phyloP scores from a whole-genome alignment of 2,888 invertebrate genomes.

The Harpagoxenus sublaevis region DNA sequence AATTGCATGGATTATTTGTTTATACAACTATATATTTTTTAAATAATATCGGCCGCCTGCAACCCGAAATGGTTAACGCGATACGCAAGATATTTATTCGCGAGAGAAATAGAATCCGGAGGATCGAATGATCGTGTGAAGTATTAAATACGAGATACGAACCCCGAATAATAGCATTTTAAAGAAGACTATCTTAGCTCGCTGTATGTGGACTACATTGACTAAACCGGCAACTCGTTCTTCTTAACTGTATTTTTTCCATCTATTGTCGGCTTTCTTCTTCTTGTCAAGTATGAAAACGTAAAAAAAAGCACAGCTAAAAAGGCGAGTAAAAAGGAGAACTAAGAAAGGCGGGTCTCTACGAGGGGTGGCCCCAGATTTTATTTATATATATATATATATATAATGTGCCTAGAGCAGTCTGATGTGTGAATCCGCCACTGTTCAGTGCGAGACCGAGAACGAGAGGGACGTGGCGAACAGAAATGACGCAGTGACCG shows the following conservation, averaged over 20 bases:
- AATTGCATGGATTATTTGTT: background rate
- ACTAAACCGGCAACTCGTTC: background rate
- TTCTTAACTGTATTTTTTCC: background rate
- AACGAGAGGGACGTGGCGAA: conserved; percentile 53
- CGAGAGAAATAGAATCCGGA: background rate
- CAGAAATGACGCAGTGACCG: conserved; percentile 72
- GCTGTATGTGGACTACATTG: background rate
- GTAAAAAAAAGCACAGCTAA: conserved; percentile 19
- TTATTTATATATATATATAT: background rate
- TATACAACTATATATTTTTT: background rate
- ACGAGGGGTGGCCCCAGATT: conserved; percentile 17
- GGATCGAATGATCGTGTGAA: background rate
- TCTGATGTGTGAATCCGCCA: conserved; percentile 45
- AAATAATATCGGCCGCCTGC: background rate
- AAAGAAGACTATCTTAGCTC: conserved; percentile 8
- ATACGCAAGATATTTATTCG: background rate
- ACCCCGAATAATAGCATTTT: background rate
- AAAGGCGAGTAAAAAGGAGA: conserved; percentile 16
- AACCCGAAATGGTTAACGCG: background rate
- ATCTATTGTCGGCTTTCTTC: background rate
- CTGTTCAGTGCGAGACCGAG: conserved; percentile 38
- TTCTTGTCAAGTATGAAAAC: background rate
- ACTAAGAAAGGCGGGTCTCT: background rate
- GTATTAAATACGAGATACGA: conserved; percentile 3
- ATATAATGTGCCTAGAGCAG: conserved; percentile 22